Evolutionary conservation across 2,888 invertebrate species (phyloP), one percentile per base, ranked within the genome.

Genomic region (Spicauda simplicius): DNA sequence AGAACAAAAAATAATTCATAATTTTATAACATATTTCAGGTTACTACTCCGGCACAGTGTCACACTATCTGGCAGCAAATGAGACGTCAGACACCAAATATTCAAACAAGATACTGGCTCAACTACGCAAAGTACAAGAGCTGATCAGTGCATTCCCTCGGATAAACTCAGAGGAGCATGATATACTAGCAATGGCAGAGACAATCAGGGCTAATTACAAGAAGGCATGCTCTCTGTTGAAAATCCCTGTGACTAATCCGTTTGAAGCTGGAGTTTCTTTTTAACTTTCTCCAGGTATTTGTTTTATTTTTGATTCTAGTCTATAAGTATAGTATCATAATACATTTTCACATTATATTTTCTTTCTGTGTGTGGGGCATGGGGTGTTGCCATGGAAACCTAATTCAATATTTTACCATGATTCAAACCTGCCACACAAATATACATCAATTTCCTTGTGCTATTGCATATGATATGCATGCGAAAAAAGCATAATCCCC

Each of bases 191-290:
- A 2, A 83, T 94, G 62, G 88, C 95, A 0, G 95, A 96, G 75
- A 90, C 90, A 54, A 95, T 97, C 58, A 94, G 96, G 74, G 94
- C 94, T 0, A 94, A 95, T 61, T 97, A 95, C 80, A 96, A 95
- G 74, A 96, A 95, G 78, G 86, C 95, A 14, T 96, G 96, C 85
- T 94, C 96, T 0, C 80, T 96, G 61, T 82, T 96, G 45, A 96
- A 96, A 87, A 93, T 96, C 74, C 87, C 94, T 73, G 86, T 93
- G 0, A 75, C 76, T 0, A 94, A 94, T 77, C 95, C 95, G 7
- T 95, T 95, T 81, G 86, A 86, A 70, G 93, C 93, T 76, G 91
- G 91, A 68, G 87, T 96, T 64, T 94, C 95, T 58, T 96, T 96
- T 88, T 96, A 84, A 56, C 20, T 14, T 45, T 12, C 25, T 25